phyloP scores from a whole-genome alignment of 2,797 vertebrate genomes.

The Bradypodion pumilum region DNA sequence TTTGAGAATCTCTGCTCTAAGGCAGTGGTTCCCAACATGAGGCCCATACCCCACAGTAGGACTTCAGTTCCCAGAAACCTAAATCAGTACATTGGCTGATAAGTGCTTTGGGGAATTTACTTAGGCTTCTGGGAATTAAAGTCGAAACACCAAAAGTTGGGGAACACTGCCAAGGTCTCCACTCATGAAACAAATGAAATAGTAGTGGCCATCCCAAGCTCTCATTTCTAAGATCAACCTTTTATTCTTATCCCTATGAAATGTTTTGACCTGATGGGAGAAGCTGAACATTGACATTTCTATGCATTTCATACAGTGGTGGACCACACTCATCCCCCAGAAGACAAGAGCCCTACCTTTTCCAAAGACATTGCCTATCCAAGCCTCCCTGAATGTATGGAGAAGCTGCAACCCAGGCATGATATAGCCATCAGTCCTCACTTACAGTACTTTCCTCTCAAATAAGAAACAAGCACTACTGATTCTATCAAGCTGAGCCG shows the following conservation, averaged over 20 bases:
- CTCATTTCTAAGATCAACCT: not conserved
- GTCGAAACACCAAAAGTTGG: too few relatives aligned
- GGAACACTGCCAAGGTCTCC: not conserved
- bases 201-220: not conserved
- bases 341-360: not conserved
- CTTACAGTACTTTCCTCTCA: not conserved
- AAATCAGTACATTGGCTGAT: too few relatives aligned
- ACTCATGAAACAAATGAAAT: not conserved
- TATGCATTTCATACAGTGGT: too few relatives aligned
- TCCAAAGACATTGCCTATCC: not conserved
- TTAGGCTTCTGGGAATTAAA: too few relatives aligned
- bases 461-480: not conserved
- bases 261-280: not conserved
- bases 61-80: too few relatives aligned
- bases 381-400: too few relatives aligned
- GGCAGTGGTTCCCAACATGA: too few relatives aligned
- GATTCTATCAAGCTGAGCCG: not conserved
- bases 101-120: too few relatives aligned
- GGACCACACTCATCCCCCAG: not conserved
- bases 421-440: not conserved
- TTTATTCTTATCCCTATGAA: not conserved
- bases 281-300: not conserved
- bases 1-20: too few relatives aligned
- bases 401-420: not conserved
- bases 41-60: too few relatives aligned